Percentiles rank a stretch among this genome's conserved stretches.
Evolutionary conservation across 2,888 invertebrate genomes (phyloP).

Genomic region (Rhingia campestris): DNA sequence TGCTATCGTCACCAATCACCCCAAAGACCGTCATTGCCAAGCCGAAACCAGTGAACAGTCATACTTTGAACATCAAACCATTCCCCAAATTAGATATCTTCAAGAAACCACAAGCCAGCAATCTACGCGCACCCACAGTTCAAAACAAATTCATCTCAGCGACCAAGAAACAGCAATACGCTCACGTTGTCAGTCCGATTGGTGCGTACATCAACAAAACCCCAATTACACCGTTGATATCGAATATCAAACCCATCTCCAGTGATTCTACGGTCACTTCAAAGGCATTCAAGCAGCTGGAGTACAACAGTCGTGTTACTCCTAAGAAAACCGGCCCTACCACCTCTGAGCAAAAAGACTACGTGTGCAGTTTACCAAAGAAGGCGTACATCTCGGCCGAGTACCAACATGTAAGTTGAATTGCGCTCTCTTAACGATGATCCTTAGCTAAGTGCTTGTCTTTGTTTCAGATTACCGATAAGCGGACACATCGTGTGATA

Average conservation of each 20-base stretch:
- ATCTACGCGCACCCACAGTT: slow-evolving; percentile 54
- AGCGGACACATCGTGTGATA: slow-evolving; percentile 80
- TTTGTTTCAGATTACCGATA: slow-evolving; percentile 79
- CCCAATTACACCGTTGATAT: slow-evolving; percentile 80
- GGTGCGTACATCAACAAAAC: slow-evolving; percentile 82
- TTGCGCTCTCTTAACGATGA: no score
- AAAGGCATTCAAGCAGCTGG: slow-evolving; percentile 77
- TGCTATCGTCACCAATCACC: slow-evolving; percentile 58
- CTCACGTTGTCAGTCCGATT: slow-evolving; percentile 82
- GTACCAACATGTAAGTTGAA: slow-evolving; percentile 78
- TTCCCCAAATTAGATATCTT: slow-evolving; percentile 76
- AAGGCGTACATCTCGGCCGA: slow-evolving; percentile 81
- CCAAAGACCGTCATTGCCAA: slow-evolving; percentile 71
- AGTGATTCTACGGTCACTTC: slow-evolving; percentile 72
- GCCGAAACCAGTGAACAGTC: slow-evolving; percentile 57
- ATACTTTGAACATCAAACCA: slow-evolving; percentile 71
- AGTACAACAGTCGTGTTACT: slow-evolving; percentile 77
- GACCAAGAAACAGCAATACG: slow-evolving; percentile 76
- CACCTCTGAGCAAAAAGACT: neutral
- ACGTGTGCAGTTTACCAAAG: slow-evolving; percentile 77
- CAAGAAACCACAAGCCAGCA: slow-evolving; percentile 73
- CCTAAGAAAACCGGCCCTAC: slow-evolving; percentile 40
- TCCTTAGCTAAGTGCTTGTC: neutral
- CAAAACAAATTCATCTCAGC: slow-evolving; percentile 73
- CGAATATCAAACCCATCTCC: slow-evolving; percentile 77